Base-by-base conservation (phyloP, 2,113 vertebrate species). In the Chamaetylas fuelleborni region DNA sequence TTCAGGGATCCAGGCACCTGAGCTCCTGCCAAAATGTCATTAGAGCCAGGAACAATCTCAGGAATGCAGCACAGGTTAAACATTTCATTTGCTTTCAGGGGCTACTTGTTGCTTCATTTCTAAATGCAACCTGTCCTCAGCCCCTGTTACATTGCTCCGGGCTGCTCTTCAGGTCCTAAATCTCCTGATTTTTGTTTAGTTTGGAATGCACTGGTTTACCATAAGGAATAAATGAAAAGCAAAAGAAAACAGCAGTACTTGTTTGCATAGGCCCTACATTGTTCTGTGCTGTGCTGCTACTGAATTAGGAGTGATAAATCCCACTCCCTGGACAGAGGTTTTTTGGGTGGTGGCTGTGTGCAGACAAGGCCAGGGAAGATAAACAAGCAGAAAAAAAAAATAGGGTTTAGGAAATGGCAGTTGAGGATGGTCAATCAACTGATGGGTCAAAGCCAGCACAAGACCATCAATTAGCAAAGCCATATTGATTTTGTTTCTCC, bases 261-360 rank as follows among this genome's bases (percentile, higher is more conserved):
- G 81, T 92, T 94, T 96, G 76, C 38, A 64, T 71, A 93, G 93
- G 88, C 43, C 85, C 40, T 70, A 15, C 65, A 80, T 92, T 94
- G 87, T 93, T 93, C 83, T 71, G 47, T 71, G 69, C 26, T 81
- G 62, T 93, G 81, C 79, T 91, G 79, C 93, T 92, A 10, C 88
- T 67, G 76, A 83, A 95, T 62, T 23, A 66, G 87, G 71, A 70
- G 79, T 8, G 18, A 94, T 86, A 92, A 93, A 96, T 94, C 82
- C 84, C 56, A 1, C 31, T 91, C 74, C 60, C 51, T 19, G 71
- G 79, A 73, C 85, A 83, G 47, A 73, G 62, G 45, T 43, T 9
- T 74, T 94, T 91, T 82, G 85, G 92, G 82, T 91, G 76, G 85
- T 81, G 88, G 43, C 60, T 90, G 54, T 43, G 40, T 62, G 64